phyloP scores from a whole-genome alignment of 1,140 invertebrate genomes.

The Drosophila persimilis region DNA sequence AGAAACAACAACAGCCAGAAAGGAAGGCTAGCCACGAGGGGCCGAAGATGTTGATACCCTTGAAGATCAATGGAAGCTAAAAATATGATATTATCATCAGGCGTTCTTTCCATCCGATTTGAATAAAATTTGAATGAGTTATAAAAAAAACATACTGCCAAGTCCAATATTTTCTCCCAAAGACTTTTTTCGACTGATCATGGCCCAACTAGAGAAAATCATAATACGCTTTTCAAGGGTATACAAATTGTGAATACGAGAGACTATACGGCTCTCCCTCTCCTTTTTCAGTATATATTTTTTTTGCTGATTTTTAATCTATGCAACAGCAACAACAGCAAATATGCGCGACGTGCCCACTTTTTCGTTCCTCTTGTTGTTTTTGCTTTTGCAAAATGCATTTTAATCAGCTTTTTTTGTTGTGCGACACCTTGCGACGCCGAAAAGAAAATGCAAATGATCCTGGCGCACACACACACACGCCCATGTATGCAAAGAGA shows the following conservation, averaged over 20 bases:
- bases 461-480: constrained; percentile 47
- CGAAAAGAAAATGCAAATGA: constrained; percentile 71
- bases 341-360: constrained; percentile 78
- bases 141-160: no score
- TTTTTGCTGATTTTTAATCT: constrained; percentile 62
- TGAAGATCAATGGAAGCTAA: constrained; percentile 1
- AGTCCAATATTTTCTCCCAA: no score
- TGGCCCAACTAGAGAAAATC: no score
- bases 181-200: no score
- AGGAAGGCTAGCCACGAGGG: constrained; percentile 21
- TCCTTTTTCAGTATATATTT: constrained; percentile 30
- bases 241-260: no score
- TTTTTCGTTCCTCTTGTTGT: constrained; percentile 54
- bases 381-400: constrained; percentile 14
- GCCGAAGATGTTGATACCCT: constrained; percentile 17
- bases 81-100: no score
- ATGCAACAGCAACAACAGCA: constrained; percentile 57
- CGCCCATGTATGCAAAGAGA: constrained; percentile 5
- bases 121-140: no score
- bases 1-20: constrained; percentile 59
- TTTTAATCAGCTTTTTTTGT: constrained; percentile 26
- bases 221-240: no score
- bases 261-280: constrained; percentile 1
- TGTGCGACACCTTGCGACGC: constrained; percentile 69
- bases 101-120: no score